These are phyloP conservation scores for Propithecus coquereli DNA, from an alignment of 2,113 vertebrate species.

Conservation along the genomic window DNA sequence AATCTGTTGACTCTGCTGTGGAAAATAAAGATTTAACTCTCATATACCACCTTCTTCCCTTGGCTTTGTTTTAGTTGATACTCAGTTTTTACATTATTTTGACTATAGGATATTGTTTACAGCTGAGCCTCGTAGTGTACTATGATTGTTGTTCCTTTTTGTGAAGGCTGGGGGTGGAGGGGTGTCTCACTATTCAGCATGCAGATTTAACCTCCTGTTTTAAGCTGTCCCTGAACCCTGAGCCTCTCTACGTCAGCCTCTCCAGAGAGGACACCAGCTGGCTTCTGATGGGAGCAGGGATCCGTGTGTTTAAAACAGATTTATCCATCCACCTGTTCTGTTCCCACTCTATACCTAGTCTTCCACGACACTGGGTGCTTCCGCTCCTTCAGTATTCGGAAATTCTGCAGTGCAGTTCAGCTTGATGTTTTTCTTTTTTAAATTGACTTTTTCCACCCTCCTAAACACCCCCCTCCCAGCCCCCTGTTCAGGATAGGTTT, in stretches of 20 bases:
- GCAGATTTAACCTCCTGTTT: not conserved
- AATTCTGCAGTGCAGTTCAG: not conserved
- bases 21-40: not conserved
- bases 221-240: not conserved
- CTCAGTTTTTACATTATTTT: not conserved
- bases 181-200: not conserved
- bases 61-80: not conserved
- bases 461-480: rapidly evolving
- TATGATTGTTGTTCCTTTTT: not conserved
- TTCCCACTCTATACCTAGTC: not conserved
- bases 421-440: not conserved
- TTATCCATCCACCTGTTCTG: not conserved
- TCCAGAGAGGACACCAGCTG: not conserved
- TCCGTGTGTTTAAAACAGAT: not conserved
- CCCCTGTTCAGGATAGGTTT: not conserved
- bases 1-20: not conserved
- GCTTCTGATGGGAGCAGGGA: not conserved
- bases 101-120: not conserved
- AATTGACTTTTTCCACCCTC: not conserved
- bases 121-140: not conserved
- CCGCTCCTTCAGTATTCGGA: not conserved
- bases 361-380: rapidly evolving
- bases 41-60: not conserved
- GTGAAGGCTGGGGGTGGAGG: not conserved
- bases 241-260: not conserved